Percentiles rank a stretch among this genome's conserved stretches.
These are phyloP conservation scores for Macrosiphum euphorbiae DNA, from an alignment of 2,888 invertebrate species.

Conservation along the genomic window DNA sequence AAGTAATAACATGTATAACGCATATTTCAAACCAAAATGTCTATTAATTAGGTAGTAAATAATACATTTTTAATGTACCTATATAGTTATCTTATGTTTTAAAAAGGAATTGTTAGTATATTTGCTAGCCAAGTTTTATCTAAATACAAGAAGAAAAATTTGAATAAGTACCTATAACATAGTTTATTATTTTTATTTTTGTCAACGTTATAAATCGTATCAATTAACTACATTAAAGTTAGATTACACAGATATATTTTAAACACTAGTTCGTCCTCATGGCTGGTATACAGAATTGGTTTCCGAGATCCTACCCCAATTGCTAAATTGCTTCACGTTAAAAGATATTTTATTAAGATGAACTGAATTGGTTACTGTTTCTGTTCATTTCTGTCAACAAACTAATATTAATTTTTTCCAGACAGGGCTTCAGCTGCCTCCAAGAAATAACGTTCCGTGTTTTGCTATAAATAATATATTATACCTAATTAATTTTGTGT, in stretches of 20 bases:
- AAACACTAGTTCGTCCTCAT: background rate
- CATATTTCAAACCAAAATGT: background rate
- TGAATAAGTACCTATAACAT: background rate
- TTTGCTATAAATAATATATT: too few species aligned
- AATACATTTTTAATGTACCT: background rate
- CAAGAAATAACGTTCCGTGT: too few species aligned
- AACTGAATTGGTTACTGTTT: too few species aligned
- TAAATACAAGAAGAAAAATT: background rate
- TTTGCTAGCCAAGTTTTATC: background rate
- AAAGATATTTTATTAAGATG: too few species aligned
- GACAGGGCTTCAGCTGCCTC: too few species aligned
- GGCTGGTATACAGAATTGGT: too few species aligned
- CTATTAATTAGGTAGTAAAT: background rate
- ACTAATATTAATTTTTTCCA: too few species aligned
- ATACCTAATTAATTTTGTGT: too few species aligned
- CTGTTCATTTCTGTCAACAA: too few species aligned
- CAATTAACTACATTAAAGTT: background rate
- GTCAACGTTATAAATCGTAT: background rate
- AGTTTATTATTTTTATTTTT: background rate
- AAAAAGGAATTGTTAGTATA: background rate
- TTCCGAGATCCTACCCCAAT: too few species aligned
- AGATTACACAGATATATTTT: background rate
- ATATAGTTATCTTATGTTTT: background rate
- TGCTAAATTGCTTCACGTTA: too few species aligned
- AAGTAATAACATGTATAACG: background rate